Conservation (phyloP, 2,888 invertebrate genomes). For the Odontocolon sp. region DNA sequence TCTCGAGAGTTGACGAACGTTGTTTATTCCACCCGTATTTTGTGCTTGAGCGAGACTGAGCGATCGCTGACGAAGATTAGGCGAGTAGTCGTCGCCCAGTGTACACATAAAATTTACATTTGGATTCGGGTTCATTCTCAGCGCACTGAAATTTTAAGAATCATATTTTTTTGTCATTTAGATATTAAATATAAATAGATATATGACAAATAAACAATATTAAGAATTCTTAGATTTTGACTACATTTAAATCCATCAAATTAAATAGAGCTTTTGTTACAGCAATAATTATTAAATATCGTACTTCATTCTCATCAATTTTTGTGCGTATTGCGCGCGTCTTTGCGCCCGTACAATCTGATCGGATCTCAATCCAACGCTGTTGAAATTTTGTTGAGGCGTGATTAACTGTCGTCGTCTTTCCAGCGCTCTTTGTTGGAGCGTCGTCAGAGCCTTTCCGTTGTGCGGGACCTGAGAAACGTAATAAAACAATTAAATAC, state of each 20-base stretch:
- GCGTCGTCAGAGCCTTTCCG: constrained; percentile 68
- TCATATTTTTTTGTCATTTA: no score
- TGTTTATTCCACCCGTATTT: constrained; percentile 59
- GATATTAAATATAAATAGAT: constrained; percentile 32
- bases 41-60: constrained; percentile 65
- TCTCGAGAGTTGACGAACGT: constrained; percentile 69
- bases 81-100: constrained; percentile 67
- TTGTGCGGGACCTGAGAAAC: constrained; percentile 67
- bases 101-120: constrained; percentile 75
- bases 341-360: constrained; percentile 77
- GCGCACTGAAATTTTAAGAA: constrained; percentile 68
- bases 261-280: no score
- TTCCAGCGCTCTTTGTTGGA: constrained; percentile 72
- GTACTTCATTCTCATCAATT: constrained; percentile 78
- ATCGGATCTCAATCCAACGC: constrained; percentile 76
- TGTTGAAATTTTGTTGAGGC: constrained; percentile 72
- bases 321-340: constrained; percentile 77
- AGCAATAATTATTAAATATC: constrained; percentile 16
- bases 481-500: neutral
- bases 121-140: constrained; percentile 68
- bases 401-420: constrained; percentile 74
- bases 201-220: neutral
- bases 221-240: no score
- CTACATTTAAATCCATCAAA: no score
- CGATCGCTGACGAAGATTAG: constrained; percentile 69